Evolutionary conservation across 2,888 invertebrate species (phyloP).

Genomic region (Mesodorylaimus sp.): DNA sequence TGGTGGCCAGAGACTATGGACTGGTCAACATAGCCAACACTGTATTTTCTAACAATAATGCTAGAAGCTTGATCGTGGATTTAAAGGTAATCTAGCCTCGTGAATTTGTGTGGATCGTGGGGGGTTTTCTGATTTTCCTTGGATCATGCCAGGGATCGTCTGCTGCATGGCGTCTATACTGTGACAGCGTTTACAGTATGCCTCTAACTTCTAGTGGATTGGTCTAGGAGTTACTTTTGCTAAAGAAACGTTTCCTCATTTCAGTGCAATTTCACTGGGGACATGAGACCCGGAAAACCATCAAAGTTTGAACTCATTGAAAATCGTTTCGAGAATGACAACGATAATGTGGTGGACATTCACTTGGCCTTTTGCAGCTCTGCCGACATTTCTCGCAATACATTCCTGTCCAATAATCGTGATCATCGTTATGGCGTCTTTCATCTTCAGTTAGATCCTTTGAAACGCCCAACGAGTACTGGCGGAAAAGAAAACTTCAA

Average conservation of each 20-base stretch:
- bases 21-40: neutral
- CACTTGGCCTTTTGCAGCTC: neutral
- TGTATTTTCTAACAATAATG: constrained; percentile 6
- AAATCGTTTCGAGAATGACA: constrained; percentile 7
- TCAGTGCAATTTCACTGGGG: constrained; percentile 9
- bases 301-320: neutral
- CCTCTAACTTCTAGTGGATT: too few species aligned
- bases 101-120: too few species aligned
- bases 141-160: too few species aligned
- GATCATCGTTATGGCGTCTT: constrained; percentile 5
- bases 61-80: neutral
- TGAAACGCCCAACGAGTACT: neutral
- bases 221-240: too few species aligned
- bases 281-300: neutral
- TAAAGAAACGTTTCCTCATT: too few species aligned
- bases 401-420: constrained; percentile 3
- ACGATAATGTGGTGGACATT: neutral
- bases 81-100: too few species aligned
- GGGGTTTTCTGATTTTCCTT: too few species aligned
- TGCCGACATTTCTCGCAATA: constrained; percentile 7
- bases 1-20: constrained; percentile 4
- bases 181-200: too few species aligned
- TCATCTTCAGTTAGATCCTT: constrained; percentile 6
- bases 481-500: neutral
- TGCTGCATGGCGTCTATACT: too few species aligned